Base-by-base conservation (phyloP, 2,113 vertebrate species). In the Phocoena phocoena region DNA sequence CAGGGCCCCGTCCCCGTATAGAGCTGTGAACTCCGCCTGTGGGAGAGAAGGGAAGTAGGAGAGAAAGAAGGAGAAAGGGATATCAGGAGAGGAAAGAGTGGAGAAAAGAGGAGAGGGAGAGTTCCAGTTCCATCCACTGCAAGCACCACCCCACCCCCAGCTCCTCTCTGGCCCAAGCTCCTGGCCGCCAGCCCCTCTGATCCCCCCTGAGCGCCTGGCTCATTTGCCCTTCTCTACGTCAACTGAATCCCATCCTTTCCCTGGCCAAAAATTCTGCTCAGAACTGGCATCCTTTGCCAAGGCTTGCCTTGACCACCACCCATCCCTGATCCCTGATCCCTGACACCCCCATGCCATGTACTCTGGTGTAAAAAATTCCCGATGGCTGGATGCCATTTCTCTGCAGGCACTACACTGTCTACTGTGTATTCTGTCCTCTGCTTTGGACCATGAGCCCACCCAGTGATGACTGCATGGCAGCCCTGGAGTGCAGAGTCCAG, bases 1-100 rank as follows among this genome's bases (percentile, higher is more conserved):
- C 98, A 98, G 98, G 97, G 98, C 98, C 96, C 98, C 98, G 96
- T 98, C 98, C 97, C 98, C 98, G 97, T 98, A 98, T 18, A 98
- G 98, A 97, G 98, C 95, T 96, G 98, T 98, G 97, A 98, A 98
- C 96, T 98, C 98, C 96, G 98, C 98, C 98, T 98, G 98, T 97
- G 97, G 97, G 97, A 98, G 97, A 98, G 93, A 98, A 81, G 96
- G 96, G 96, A 97, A 95, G 96, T 87, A 97, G 98, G 94, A 95
- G 93, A 97, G 93, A 97, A 96, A 97, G 95, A 91, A 96, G 97
- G 97, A 98, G 97, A 98, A 91, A 97, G 96, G 96, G 97, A 53
- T 90, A 92, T 97, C 96, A 97, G 98, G 97, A 96, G 74, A 90
- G 97, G 95, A 91, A 89, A 92, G 91, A 97, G 81, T 89, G 77